Conservation (phyloP, 2,888 invertebrate genomes). For the Plemyria rubiginata region DNA sequence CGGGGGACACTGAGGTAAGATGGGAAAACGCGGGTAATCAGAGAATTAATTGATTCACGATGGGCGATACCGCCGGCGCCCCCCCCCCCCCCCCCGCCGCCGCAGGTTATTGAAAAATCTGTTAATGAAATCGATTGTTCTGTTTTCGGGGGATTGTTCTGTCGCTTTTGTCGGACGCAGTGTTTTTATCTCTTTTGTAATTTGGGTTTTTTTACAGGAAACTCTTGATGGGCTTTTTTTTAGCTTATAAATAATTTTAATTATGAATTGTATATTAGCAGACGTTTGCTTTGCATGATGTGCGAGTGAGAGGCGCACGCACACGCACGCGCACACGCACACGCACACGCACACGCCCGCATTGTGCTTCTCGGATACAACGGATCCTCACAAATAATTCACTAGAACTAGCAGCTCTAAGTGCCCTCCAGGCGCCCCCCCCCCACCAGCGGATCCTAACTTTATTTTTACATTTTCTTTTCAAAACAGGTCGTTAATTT, state of each 20-base stretch:
- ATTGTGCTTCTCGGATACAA: no score
- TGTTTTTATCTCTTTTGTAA: conserved; percentile 16
- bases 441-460: conserved; percentile 47
- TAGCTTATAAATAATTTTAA: background rate
- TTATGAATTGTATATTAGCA: conserved; percentile 18
- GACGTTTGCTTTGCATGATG: background rate
- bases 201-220: conserved; percentile 20
- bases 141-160: conserved; percentile 18
- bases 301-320: no score
- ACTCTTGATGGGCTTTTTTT: conserved; percentile 7
- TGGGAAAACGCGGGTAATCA: conserved; percentile 56
- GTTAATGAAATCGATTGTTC: conserved; percentile 34
- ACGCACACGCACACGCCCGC: no score
- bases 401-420: conserved; percentile 53
- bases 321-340: no score
- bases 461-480: conserved; percentile 46
- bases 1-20: conserved; percentile 32
- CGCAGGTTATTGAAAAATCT: conserved; percentile 32
- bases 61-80: conserved; percentile 27
- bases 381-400: conserved; percentile 53
- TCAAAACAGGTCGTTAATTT: conserved; percentile 27
- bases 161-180: conserved; percentile 14
- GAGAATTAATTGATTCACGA: conserved; percentile 61
- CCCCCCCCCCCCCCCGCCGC: no score
- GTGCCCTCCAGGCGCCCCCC: conserved; percentile 54